phyloP scores from a whole-genome alignment of 2,888 invertebrate species.

The Perdita meconis region DNA sequence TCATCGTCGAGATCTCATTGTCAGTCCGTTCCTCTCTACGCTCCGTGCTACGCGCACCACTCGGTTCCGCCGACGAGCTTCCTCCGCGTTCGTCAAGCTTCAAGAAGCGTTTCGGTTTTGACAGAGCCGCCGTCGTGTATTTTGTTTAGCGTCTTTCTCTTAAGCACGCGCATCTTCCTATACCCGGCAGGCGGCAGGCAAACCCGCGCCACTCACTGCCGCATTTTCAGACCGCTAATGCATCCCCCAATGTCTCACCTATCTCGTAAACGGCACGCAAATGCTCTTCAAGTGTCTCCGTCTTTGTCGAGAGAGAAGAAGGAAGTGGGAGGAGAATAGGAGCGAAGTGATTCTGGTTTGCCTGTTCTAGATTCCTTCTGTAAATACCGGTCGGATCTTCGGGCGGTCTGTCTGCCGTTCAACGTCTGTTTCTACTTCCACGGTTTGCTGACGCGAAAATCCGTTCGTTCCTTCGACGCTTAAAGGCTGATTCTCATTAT shows the following conservation, averaged over 20 bases:
- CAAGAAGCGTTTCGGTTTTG: slow-evolving; percentile 15
- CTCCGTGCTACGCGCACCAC: background rate
- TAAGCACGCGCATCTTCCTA: slow-evolving; percentile 34
- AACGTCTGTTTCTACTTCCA: slow-evolving; percentile 62
- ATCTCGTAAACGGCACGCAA: slow-evolving; percentile 53
- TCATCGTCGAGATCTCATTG: no score
- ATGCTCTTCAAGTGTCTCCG: slow-evolving; percentile 60
- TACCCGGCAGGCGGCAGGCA: slow-evolving; percentile 23
- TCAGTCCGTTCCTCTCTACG: background rate
- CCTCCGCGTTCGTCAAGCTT: background rate
- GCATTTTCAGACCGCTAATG: slow-evolving; percentile 67
- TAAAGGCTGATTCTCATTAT: slow-evolving; percentile 26
- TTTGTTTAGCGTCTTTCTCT: slow-evolving; percentile 33
- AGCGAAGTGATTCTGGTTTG: slow-evolving; percentile 68
- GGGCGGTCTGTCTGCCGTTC: slow-evolving; percentile 37
- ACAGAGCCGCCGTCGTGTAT: slow-evolving; percentile 21
- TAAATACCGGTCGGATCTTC: slow-evolving; percentile 62
- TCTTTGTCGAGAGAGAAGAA: slow-evolving; percentile 47
- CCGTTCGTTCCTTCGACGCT: slow-evolving; percentile 30
- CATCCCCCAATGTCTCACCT: slow-evolving; percentile 58
- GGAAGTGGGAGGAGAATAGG: slow-evolving; percentile 13
- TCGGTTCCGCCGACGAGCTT: background rate
- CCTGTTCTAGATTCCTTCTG: slow-evolving; percentile 71
- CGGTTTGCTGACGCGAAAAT: slow-evolving; percentile 25
- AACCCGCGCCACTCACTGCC: slow-evolving; percentile 39